A percentile compares a stretch with the other conserved stretches of the same genome.
Evolutionary conservation across 2,113 vertebrate genomes (phyloP).

Genomic region (Lepidiolamprologus cunningtoni): DNA sequence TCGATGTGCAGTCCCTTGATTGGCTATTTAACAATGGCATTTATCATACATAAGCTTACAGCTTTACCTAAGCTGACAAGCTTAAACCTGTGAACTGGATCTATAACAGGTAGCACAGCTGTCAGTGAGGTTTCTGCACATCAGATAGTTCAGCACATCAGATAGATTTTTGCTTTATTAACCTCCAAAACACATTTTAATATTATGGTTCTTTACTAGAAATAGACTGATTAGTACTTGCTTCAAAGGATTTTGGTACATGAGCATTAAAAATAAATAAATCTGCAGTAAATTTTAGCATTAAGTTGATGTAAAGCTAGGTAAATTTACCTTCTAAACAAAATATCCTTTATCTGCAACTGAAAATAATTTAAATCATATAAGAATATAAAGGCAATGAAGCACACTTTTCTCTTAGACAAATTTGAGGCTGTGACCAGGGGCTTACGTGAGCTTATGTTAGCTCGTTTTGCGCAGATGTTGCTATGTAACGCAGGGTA

Average conservation of each 20-base stretch:
- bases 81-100: background rate
- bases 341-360: background rate
- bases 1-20: background rate
- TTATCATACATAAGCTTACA: constrained; percentile 8
- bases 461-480: background rate
- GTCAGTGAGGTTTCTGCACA: background rate
- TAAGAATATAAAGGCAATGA: background rate
- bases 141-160: background rate
- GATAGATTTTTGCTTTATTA: background rate
- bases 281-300: background rate
- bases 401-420: background rate
- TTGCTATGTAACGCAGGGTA: background rate
- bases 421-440: background rate
- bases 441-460: background rate
- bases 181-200: background rate
- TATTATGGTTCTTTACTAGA: background rate
- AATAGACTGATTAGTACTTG: background rate
- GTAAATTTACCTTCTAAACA: background rate
- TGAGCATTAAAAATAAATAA: background rate
- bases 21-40: constrained; percentile 8
- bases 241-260: background rate
- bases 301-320: background rate
- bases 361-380: background rate
- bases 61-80: constrained; percentile 2
- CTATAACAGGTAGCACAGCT: background rate